Evolutionary conservation across 2,888 invertebrate species (phyloP).

Genomic region (Serrognathus titanus): DNA sequence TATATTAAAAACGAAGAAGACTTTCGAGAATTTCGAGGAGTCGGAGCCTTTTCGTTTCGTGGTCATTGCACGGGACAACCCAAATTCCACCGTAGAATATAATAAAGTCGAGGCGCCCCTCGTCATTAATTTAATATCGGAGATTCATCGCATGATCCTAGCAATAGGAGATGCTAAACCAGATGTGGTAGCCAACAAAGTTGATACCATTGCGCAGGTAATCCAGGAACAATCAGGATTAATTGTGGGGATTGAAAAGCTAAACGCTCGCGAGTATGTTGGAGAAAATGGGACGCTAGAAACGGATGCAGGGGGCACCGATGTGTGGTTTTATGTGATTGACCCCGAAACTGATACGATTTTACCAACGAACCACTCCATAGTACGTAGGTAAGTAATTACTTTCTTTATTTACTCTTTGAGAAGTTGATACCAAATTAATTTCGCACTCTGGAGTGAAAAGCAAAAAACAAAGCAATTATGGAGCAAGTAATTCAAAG

Average conservation of each 20-base stretch:
- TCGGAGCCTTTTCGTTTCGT: constrained; percentile 71
- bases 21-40: constrained; percentile 65
- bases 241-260: constrained; percentile 76
- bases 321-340: constrained; percentile 83
- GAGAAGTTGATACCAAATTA: too few relatives aligned
- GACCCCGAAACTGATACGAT: constrained; percentile 76
- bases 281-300: constrained; percentile 74
- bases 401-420: too few relatives aligned
- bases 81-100: constrained; percentile 59
- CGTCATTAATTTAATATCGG: constrained; percentile 75
- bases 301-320: constrained; percentile 69
- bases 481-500: too few relatives aligned
- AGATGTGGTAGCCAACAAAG: constrained; percentile 59
- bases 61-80: constrained; percentile 73
- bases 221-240: constrained; percentile 72
- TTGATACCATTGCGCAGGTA: constrained; percentile 56
- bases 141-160: constrained; percentile 59
- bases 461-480: too few relatives aligned
- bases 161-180: constrained; percentile 59
- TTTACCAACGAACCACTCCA: constrained; percentile 66
- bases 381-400: constrained; percentile 61
- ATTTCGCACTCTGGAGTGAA: too few relatives aligned
- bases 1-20: constrained; percentile 69
- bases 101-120: constrained; percentile 63
- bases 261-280: constrained; percentile 73